Percentiles rank a stretch among this genome's conserved stretches.
Evolutionary conservation across 2,113 vertebrate genomes (phyloP).

Genomic region (Podiceps cristatus): DNA sequence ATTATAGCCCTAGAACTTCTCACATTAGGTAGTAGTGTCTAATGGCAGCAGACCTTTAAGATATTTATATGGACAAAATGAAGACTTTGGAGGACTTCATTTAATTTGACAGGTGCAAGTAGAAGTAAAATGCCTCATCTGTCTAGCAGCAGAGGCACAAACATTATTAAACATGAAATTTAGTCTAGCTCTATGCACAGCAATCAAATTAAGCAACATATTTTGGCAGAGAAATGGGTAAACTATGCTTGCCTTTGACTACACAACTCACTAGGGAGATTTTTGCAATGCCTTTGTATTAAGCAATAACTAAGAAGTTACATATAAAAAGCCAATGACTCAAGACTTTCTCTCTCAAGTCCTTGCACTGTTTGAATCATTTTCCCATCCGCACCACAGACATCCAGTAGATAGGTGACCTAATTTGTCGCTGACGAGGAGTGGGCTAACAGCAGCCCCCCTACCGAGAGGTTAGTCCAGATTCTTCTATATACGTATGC

Average conservation of each 20-base stretch:
- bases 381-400: background rate
- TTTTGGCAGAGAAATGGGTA: background rate
- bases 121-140: background rate
- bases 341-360: background rate
- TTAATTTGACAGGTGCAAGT: background rate
- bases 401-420: background rate
- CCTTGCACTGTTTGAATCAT: background rate
- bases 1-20: background rate
- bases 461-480: background rate
- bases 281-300: background rate
- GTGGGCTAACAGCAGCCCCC: background rate
- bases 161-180: background rate
- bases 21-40: background rate
- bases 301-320: background rate
- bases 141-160: background rate
- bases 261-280: background rate
- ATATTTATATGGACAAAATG: background rate
- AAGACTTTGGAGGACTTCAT: background rate
- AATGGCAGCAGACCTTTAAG: background rate
- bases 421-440: background rate
- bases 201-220: background rate
- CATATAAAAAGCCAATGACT: background rate
- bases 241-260: background rate
- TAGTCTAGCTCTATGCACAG: background rate
- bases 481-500: background rate